Percentiles rank a stretch among this genome's conserved stretches.
These are phyloP conservation scores for Diarsia dahlii DNA, from an alignment of 2,888 invertebrate species.

Conservation along the genomic window DNA sequence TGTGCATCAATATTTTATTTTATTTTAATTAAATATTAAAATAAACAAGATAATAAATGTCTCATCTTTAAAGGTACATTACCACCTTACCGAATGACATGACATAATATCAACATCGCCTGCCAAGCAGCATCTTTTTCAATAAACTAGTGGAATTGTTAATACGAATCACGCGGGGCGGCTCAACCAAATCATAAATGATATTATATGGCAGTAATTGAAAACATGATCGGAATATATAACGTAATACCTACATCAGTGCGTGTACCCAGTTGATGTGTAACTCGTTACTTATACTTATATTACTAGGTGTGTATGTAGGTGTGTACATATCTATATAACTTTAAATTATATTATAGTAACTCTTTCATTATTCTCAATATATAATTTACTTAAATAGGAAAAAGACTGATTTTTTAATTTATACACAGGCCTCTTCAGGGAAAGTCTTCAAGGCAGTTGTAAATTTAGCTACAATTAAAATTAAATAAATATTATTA, in stretches of 20 bases:
- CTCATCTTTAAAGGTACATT: constrained; percentile 1
- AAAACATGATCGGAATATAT: constrained; percentile 74
- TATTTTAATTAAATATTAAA: constrained; percentile 9
- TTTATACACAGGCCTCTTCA: too few relatives aligned
- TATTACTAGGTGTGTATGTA: too few relatives aligned
- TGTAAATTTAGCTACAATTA: background rate
- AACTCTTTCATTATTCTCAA: too few relatives aligned
- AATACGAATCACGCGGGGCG: constrained; percentile 62
- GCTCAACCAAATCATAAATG: constrained; percentile 68
- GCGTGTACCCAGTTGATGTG: constrained; percentile 20
- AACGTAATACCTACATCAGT: constrained; percentile 19
- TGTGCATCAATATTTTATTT: too few relatives aligned
- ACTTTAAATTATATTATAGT: too few relatives aligned
- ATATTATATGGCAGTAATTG: constrained; percentile 73
- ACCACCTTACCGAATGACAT: constrained; percentile 25
- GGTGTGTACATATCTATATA: too few relatives aligned
- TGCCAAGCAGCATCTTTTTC: constrained; percentile 31
- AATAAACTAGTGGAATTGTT: constrained; percentile 64
- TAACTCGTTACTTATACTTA: too few relatives aligned
- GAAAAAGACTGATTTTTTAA: too few relatives aligned
- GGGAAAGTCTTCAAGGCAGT: too few relatives aligned
- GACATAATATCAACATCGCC: constrained; percentile 19
- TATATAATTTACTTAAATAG: too few relatives aligned
- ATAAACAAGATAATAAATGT: background rate
- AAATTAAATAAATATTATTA: background rate